Conservation (phyloP, 2,888 invertebrate species). For the Drosophila seclusa region DNA sequence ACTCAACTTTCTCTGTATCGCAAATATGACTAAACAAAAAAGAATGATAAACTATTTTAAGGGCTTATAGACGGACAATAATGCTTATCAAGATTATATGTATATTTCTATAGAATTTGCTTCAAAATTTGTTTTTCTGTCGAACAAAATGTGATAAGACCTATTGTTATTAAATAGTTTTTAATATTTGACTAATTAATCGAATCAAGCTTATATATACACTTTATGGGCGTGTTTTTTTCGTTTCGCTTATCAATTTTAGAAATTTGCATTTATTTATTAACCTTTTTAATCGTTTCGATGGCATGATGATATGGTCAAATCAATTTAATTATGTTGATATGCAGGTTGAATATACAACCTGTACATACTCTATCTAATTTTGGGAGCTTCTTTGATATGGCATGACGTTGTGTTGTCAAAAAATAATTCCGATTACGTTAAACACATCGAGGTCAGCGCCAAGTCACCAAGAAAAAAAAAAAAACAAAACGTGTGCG, state of each 20-base stretch:
- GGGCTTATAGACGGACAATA: background rate
- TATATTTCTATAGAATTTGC: background rate
- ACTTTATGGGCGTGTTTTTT: background rate
- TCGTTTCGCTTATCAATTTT: background rate
- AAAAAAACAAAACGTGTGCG: constrained; percentile 42
- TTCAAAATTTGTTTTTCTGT: no score
- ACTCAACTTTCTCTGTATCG: background rate
- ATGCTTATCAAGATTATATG: background rate
- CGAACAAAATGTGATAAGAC: background rate
- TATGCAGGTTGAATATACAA: background rate
- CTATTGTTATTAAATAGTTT: background rate
- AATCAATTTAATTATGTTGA: background rate
- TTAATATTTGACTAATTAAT: background rate
- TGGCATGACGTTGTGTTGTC: constrained; percentile 17
- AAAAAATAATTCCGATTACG: constrained; percentile 27
- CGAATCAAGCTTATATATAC: background rate
- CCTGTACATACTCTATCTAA: background rate
- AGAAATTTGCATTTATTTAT: background rate
- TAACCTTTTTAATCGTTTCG: background rate
- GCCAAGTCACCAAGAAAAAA: constrained; percentile 41
- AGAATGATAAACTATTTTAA: no score
- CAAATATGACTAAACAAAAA: no score
- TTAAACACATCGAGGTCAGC: constrained; percentile 44
- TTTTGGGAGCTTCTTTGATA: background rate
- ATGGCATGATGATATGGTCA: background rate